Evolutionary conservation across 2,797 vertebrate genomes (phyloP), one percentile per base, ranked within the genome.

Genomic region (Luscinia luscinia): DNA sequence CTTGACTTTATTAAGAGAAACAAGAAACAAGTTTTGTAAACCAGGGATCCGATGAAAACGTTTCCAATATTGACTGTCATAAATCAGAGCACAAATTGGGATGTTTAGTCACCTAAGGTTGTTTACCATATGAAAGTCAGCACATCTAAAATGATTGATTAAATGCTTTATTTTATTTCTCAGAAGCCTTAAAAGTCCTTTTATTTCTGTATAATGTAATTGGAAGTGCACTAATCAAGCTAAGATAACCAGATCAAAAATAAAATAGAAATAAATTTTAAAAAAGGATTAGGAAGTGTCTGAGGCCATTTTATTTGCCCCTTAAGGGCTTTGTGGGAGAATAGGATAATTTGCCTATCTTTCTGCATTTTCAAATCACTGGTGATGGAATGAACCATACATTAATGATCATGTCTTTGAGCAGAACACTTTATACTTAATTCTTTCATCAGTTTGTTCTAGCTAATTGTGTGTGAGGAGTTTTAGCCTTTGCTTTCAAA

Each of bases 401-500:
- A 91, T 62, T 83, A 93, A 95, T 93, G 80, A 96, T 79, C 54
- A 72, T 66, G 72, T 89, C 87, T 96, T 95, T 95, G 83, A 94
- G 75, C 52, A 96, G 90, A 95, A 94, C 48, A 57, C 61, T 93
- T 87, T 96, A 84, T 89, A 94, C 91, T 95, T 95, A 94, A 94
- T 94, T 90, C 55, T 97, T 95, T 97, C 89, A 91, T 93, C 74
- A 89, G 67, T 96, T 96, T 94, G 12, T 94, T 93, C 87, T 69
- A 80, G 93, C 26, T 97, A 97, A 97, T 96, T 97, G 94, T 93
- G 57, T 94, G 84, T 80, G 84, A 94, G 54, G 15, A 93, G 27
- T 96, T 96, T 96, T 92, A 94, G 95, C 93, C 69, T 96, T 96
- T 95, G 54, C 95, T 96, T 97, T 97, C 95, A 97, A 96, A 97